Percentiles rank a stretch among this genome's conserved stretches.
Evolutionary conservation across 2,797 vertebrate genomes (phyloP).

Genomic region (Chiroxiphia lanceolata): DNA sequence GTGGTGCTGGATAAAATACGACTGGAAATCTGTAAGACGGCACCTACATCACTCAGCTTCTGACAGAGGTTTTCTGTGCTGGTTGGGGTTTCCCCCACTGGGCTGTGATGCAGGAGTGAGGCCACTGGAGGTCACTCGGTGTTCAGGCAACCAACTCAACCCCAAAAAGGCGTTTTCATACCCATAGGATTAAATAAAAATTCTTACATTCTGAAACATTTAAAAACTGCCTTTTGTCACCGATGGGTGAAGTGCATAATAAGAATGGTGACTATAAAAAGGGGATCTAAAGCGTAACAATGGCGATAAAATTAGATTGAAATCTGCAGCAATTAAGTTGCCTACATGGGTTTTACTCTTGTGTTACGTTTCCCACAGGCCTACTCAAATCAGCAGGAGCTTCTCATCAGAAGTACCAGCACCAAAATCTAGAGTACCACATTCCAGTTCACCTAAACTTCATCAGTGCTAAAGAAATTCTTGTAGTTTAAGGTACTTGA

Average conservation of each 20-base stretch:
- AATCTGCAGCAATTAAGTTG: conserved; percentile 1
- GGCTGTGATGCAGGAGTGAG: neutral
- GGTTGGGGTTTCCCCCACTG: neutral
- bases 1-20: neutral
- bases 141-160: neutral
- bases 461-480: neutral
- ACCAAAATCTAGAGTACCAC: neutral
- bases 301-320: conserved; percentile 9
- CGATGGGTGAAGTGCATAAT: neutral
- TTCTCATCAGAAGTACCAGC: neutral
- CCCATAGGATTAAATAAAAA: neutral
- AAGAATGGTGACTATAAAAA: neutral
- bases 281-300: neutral
- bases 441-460: conserved; percentile 4
- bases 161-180: neutral
- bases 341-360: neutral
- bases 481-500: neutral
- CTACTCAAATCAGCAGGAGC: conserved; percentile 30
- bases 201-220: neutral
- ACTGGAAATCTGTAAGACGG: neutral
- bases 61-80: neutral
- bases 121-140: conserved; percentile 69
- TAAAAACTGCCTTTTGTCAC: neutral
- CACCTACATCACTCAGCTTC: neutral
- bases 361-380: neutral